Base-by-base conservation (phyloP, 1,140 invertebrate species). In the Cephus cinctus region DNA sequence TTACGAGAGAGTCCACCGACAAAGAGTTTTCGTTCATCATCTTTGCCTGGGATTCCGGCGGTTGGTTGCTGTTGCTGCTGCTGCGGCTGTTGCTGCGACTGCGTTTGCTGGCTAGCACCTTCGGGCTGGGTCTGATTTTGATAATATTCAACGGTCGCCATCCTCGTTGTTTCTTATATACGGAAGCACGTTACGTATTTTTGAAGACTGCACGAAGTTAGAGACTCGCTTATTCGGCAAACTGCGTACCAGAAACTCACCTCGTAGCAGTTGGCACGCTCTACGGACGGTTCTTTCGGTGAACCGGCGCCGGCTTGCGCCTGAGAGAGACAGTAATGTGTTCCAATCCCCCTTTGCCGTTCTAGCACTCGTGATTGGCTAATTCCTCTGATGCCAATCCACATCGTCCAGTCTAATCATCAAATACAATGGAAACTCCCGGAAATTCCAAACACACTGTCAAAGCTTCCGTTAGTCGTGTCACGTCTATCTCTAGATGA, bases 1-100 rank as follows among this genome's bases (percentile, higher is more conserved):
- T 72, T 72, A 18, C 75, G 65, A 14, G 76, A 76, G 2, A 80
- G 52, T 4, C 78, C 77, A 43, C 78, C 77, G 19, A 79, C 63
- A 57, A 79, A 79, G 15, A 80, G 59, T 59, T 81, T 79, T 43
- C 78, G 69, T 48, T 80, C 75, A 54, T 79, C 78, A 44, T 79
- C 77, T 47, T 73, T 75, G 19, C 78, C 78, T 9, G 77, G 78
- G 12, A 76, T 78, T 27, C 73, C 73, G 22, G 75, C 75, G n/a
- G 73, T 76, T 0, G 72, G 63, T 49, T 73, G 68, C 43, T 67
- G 66, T 23, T 60, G 62, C 6, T 42, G 47, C 18, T 49, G 19
- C 21, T 52, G 41, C 8, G 47, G 35, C 4, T 32, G 18, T 11
- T 54, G 47, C 12, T 56, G 51, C n/a, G 60, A 54, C 12, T 56